These are phyloP conservation scores for Oikopleura albicans DNA, from an alignment of 23 tunicate genomes.

Conservation along the genomic window DNA sequence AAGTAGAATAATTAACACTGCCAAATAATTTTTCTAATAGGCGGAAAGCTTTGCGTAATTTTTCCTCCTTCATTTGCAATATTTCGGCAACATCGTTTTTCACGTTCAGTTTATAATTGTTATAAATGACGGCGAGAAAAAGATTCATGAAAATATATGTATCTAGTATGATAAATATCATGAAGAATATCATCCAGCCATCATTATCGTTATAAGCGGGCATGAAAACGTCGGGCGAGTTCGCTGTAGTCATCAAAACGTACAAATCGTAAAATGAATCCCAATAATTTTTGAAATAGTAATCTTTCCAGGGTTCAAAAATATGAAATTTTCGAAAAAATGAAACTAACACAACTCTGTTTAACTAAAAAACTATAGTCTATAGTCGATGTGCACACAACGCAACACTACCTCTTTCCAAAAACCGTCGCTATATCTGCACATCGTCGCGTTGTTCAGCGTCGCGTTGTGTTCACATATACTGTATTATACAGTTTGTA, in stretches of 20 bases:
- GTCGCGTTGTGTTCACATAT: too few relatives aligned
- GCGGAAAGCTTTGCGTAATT: neutral
- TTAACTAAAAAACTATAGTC: too few relatives aligned
- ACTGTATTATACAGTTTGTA: too few relatives aligned
- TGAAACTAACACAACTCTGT: too few relatives aligned
- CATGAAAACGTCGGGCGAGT: slow-evolving; percentile 96
- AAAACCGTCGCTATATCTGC: too few relatives aligned
- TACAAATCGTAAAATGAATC: slow-evolving; percentile 75
- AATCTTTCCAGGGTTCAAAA: too few relatives aligned
- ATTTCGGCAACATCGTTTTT: slow-evolving; percentile 23
- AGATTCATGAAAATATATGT: slow-evolving; percentile 94
- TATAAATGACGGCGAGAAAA: slow-evolving; percentile 74
- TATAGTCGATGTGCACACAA: too few relatives aligned
- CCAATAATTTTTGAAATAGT: slow-evolving; percentile 49
- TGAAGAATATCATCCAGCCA: slow-evolving; percentile 71
- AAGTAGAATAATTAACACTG: neutral
- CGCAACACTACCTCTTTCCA: too few relatives aligned
- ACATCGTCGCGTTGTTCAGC: too few relatives aligned
- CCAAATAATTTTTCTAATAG: neutral
- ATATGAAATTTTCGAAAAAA: too few relatives aligned
- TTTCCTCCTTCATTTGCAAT: neutral
- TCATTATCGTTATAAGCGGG: slow-evolving; percentile 75
- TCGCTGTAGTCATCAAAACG: slow-evolving; percentile 86
- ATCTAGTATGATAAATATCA: slow-evolving; percentile 62
- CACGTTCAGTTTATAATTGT: slow-evolving; percentile 61